phyloP scores from a whole-genome alignment of 2,888 invertebrate species.

The Schrankia costaestrigalis region DNA sequence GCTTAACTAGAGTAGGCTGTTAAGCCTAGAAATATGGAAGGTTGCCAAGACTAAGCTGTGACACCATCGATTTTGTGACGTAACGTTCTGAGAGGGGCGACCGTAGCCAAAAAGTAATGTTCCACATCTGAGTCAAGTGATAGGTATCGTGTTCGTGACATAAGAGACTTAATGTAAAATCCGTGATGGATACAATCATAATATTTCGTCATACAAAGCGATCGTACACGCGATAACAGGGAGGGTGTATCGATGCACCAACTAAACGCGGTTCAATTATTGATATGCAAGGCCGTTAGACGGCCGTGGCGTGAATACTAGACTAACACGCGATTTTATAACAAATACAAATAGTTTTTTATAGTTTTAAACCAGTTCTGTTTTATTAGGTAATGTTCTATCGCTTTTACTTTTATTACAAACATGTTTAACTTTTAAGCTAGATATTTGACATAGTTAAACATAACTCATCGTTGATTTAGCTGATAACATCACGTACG shows the following conservation, averaged over 20 bases:
- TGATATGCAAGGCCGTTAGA: constrained; percentile 29
- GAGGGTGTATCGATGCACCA: constrained; percentile 29
- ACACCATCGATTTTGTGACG: constrained; percentile 24
- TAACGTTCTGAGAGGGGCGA: constrained; percentile 13
- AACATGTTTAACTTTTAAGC: no score
- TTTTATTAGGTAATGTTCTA: no score
- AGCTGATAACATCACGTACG: no score
- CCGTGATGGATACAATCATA: constrained; percentile 26
- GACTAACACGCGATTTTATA: no score
- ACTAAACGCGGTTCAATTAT: constrained; percentile 24
- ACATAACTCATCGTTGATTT: no score
- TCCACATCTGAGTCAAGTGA: constrained; percentile 22
- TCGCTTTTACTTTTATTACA: no score
- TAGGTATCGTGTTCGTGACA: constrained; percentile 29
- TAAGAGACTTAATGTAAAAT: constrained; percentile 21
- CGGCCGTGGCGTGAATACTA: constrained; percentile 26
- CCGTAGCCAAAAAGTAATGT: constrained; percentile 22
- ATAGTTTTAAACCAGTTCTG: no score
- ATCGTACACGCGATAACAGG: constrained; percentile 24
- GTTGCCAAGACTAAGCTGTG: constrained; percentile 20
- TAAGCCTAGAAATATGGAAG: constrained; percentile 21
- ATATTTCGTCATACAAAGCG: constrained; percentile 24
- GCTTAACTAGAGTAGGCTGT: constrained; percentile 12
- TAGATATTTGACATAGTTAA: no score
- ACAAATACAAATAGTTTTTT: no score